Evolutionary conservation across 2,797 vertebrate species (phyloP).

Genomic region (Schizopygopsis pylzovi): DNA sequence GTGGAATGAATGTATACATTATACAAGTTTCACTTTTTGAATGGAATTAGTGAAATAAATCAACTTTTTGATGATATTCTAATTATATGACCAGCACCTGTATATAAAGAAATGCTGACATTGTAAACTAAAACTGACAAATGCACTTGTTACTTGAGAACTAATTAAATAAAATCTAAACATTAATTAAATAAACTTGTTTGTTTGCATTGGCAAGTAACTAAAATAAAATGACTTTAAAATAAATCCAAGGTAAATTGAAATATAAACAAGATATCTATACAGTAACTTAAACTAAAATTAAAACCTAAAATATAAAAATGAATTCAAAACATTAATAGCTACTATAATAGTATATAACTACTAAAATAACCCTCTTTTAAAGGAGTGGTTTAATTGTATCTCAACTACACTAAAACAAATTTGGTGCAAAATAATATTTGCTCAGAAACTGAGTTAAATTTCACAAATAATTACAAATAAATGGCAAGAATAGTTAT

Average conservation of each 20-base stretch:
- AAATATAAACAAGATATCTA: not conserved
- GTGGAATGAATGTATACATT: no score
- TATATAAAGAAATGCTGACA: not conserved
- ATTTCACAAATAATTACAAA: not conserved
- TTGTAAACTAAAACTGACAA: not conserved
- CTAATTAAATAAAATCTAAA: not conserved
- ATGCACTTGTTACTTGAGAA: not conserved
- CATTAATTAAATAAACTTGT: not conserved
- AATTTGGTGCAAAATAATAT: not conserved
- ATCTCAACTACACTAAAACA: not conserved
- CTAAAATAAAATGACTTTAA: no score
- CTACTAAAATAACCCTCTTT: not conserved
- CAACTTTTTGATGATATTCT: no score
- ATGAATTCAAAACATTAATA: not conserved
- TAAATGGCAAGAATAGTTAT: not conserved
- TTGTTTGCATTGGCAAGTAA: no score
- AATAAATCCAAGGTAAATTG: not conserved
- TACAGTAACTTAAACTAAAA: no score
- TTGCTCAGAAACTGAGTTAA: not conserved
- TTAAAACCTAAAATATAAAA: not conserved
- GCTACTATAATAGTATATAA: not conserved
- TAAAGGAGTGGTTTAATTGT: not conserved
- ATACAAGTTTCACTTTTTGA: no score
- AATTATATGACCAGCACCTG: no score
- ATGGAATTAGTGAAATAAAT: no score